A percentile compares a stretch with the other conserved stretches of the same genome.
These are phyloP conservation scores for Salpingus planirostris DNA, from an alignment of 2,888 invertebrate species.

Conservation along the genomic window DNA sequence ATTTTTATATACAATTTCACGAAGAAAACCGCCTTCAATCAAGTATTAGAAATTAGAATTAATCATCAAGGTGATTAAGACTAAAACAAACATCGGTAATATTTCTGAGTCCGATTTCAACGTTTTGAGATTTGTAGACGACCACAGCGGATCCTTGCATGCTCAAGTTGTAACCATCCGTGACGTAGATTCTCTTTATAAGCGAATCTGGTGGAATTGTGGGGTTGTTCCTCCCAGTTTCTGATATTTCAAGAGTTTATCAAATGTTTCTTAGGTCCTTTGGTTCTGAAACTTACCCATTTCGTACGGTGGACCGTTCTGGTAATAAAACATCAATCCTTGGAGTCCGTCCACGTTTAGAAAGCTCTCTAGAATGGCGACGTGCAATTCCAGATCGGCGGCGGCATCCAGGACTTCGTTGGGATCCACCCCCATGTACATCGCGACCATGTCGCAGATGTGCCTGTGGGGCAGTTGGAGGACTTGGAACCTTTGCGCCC, in stretches of 20 bases:
- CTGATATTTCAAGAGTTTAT: conserved; percentile 36
- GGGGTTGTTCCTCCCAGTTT: conserved; percentile 52
- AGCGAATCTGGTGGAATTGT: conserved; percentile 34
- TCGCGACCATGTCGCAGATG: conserved; percentile 57
- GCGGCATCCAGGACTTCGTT: conserved; percentile 60
- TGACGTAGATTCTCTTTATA: conserved; percentile 50
- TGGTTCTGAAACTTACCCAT: conserved; percentile 47
- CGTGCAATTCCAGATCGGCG: conserved; percentile 55
- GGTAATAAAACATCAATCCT: conserved; percentile 57
- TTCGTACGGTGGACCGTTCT: conserved; percentile 54
- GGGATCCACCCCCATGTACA: conserved; percentile 43
- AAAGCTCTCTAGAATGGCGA: conserved; percentile 54
- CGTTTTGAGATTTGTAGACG: conserved; percentile 55
- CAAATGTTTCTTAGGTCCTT: not conserved
- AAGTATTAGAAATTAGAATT: not conserved
- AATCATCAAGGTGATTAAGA: not conserved
- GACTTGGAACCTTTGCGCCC: conserved; percentile 41
- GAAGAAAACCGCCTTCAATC: conserved; percentile 33
- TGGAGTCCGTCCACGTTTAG: conserved; percentile 49
- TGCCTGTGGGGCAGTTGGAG: conserved; percentile 52
- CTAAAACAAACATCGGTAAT: conserved; percentile 48
- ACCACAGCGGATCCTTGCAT: conserved; percentile 59
- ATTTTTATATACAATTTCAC: conserved; percentile 28
- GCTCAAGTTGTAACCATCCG: conserved; percentile 46
- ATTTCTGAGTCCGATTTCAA: conserved; percentile 53